Conservation (phyloP, 1,140 invertebrate genomes). For the Pseudomyrmex concolor region DNA sequence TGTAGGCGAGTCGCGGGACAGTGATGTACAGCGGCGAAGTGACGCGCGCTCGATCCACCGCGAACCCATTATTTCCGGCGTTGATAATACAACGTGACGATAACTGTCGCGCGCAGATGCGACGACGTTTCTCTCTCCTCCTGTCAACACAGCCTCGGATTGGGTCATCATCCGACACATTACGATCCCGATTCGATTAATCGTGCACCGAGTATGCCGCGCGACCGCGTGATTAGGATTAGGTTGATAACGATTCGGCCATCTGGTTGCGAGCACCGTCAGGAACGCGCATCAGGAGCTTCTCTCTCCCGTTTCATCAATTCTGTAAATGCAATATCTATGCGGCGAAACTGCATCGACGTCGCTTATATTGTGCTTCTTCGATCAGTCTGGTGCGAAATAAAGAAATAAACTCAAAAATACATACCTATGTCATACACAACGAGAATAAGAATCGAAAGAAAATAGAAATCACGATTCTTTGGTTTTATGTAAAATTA, state of each 20-base stretch:
- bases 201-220: constrained; percentile 11
- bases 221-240: constrained; percentile 44
- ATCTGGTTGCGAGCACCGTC: not conserved
- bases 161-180: constrained; percentile 14
- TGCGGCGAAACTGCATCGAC: not conserved
- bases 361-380: not conserved
- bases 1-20: not conserved
- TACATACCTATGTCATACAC: no score
- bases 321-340: constrained; percentile 13
- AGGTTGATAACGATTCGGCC: constrained; percentile 14
- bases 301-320: constrained; percentile 26
- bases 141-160: not conserved
- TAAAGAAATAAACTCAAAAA: not conserved
- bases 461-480: not conserved
- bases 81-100: constrained; percentile 47
- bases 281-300: no score
- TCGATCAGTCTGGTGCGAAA: not conserved
- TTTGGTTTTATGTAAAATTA: no score
- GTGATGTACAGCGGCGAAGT: constrained; percentile 3
- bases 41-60: not conserved
- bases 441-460: not conserved
- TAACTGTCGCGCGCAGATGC: constrained; percentile 46
- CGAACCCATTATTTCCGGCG: constrained; percentile 20
- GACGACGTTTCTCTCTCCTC: not conserved
- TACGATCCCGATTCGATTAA: constrained; percentile 50